A percentile compares a stretch with the other conserved stretches of the same genome.
Evolutionary conservation across 2,113 vertebrate species (phyloP).

Genomic region (Hippocampus comes): DNA sequence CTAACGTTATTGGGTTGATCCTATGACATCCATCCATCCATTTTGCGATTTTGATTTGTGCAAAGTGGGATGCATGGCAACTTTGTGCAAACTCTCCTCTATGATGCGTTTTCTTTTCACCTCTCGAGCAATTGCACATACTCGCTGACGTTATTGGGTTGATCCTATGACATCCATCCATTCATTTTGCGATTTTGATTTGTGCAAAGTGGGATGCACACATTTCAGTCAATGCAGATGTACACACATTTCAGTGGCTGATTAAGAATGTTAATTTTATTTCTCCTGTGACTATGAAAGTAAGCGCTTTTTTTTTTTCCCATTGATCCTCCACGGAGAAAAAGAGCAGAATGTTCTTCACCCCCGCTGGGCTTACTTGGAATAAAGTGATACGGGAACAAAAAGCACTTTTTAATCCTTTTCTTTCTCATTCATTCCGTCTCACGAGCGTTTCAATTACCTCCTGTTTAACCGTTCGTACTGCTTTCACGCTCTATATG

Average conservation of each 20-base stretch:
- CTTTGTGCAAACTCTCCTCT: slow-evolving; percentile 15
- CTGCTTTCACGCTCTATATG: not conserved
- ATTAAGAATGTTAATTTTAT: not conserved
- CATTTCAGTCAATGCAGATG: no score
- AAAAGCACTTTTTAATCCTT: not conserved
- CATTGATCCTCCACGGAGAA: slow-evolving; percentile 23
- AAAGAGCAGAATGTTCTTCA: slow-evolving; percentile 13
- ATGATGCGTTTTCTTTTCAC: no score
- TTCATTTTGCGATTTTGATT: not conserved
- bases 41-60: not conserved
- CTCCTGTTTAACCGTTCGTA: not conserved
- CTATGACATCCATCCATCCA: no score
- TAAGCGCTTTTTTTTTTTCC: slow-evolving; percentile 22
- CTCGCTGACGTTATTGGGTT: not conserved
- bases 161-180: no score
- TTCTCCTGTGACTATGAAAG: not conserved
- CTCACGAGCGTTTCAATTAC: not conserved
- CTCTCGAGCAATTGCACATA: no score
- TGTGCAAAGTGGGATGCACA: not conserved
- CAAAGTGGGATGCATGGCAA: no score
- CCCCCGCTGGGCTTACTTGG: slow-evolving; percentile 18
- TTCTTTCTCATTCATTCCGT: not conserved
- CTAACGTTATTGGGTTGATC: not conserved
- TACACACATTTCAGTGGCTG: not conserved
- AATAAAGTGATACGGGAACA: slow-evolving; percentile 31